Conservation (phyloP, 2,797 vertebrate genomes). For the Lagodon rhomboides region DNA sequence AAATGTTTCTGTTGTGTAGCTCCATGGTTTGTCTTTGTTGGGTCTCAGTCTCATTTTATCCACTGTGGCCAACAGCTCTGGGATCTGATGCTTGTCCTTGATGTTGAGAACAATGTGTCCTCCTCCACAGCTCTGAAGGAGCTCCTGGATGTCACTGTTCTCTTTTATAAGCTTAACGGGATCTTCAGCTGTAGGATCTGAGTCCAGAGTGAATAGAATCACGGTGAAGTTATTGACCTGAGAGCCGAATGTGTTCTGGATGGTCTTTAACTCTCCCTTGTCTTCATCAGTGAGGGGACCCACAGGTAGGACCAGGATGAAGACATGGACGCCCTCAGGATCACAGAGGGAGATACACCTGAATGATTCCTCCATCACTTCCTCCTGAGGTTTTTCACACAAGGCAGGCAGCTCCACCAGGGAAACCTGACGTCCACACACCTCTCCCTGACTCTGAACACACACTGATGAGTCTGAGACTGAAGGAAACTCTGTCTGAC, state of each 20-base stretch:
- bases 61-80: not conserved
- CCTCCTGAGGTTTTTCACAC: constrained; percentile 61
- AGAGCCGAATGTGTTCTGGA: constrained; percentile 51
- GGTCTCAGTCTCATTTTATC: not conserved
- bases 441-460: constrained; percentile 44
- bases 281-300: constrained; percentile 60
- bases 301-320: constrained; percentile 58
- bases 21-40: no score
- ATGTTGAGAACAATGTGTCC: constrained; percentile 24
- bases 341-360: constrained; percentile 73
- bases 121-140: constrained; percentile 45
- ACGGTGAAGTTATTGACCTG: no score
- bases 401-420: constrained; percentile 73
- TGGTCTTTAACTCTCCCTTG: constrained; percentile 47
- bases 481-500: constrained; percentile 11
- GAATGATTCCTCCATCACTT: constrained; percentile 83
- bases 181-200: constrained; percentile 16
- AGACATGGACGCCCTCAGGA: constrained; percentile 77
- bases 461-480: constrained; percentile 32
- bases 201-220: no score
- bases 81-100: constrained; percentile 25
- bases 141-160: not conserved
- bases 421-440: constrained; percentile 42
- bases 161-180: not conserved
- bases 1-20: no score